Evolutionary conservation across 2,888 invertebrate species (phyloP), one percentile per base, ranked within the genome.

Genomic region (Notodonta dromedarius): DNA sequence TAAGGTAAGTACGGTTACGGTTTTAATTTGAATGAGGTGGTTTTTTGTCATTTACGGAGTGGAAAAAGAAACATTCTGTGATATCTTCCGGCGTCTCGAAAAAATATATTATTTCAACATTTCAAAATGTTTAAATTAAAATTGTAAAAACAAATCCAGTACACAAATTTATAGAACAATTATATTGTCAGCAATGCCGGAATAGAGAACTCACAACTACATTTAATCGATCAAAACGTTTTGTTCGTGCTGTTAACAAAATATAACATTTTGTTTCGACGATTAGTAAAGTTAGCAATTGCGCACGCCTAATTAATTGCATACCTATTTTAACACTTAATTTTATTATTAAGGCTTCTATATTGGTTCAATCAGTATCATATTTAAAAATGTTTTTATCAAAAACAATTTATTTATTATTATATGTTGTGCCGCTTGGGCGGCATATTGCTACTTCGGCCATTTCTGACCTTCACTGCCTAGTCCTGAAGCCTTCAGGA

Each of bases 151-250:
- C 16, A 24, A 56, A 56, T 11, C 11, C 56, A 56, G 14, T 5
- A 44, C 16, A 8, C 44, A 56, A 56, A 16, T 12, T 40, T 11
- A 42, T 44, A 44, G 1, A 39, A 0, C 24, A 55, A 56, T 56
- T 56, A 56, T 24, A 44, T 24, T 56, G 56, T 56, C 56, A 56
- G 40, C 12, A 44, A 24, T 44, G 56, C 56, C 56, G 44, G 56
- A 56, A 56, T 24, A 16, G 11, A 2, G 42, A 13, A 44, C 56
- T 12, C 42, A 24, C 44, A 12, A 56, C 13, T 11, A 13, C 2
- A 24, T 55, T 55, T 40, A 40, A 55, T 32, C 52, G 6, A 51
- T 51, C 52, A 52, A 52, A 52, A 32, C 32, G 52, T 52, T 32
- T 32, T 32, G 52, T 13, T 52, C 52, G 52, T 52, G 52, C 12